Evolutionary conservation across 1,140 invertebrate species (phyloP).

Genomic region (Amyelois transitella): DNA sequence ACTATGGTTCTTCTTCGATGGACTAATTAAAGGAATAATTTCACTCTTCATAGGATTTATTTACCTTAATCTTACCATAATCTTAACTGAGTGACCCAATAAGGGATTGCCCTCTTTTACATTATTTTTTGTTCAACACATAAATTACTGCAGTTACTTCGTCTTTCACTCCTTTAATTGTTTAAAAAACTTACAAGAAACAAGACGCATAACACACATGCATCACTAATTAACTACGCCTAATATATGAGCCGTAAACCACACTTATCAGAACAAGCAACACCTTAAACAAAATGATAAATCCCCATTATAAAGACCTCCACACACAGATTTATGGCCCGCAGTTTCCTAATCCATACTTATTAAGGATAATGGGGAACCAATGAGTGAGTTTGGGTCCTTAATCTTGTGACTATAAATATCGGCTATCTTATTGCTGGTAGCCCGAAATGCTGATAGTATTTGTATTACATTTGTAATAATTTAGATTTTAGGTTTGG

Average conservation of each 20-base stretch:
- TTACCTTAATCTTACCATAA: no score
- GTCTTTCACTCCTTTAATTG: no score
- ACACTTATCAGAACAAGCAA: conserved; percentile 52
- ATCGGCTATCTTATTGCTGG: conserved; percentile 45
- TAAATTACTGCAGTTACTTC: no score
- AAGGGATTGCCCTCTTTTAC: no score
- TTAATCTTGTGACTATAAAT: conserved; percentile 64
- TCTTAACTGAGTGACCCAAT: no score
- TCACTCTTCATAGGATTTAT: no score
- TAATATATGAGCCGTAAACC: conserved; percentile 36
- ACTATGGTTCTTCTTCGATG: no score
- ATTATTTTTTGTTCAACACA: no score
- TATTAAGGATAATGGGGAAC: conserved; percentile 71
- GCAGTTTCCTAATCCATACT: conserved; percentile 66
- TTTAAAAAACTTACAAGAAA: no score
- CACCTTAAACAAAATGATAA: conserved; percentile 44
- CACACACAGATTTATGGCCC: conserved; percentile 56
- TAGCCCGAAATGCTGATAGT: conserved; percentile 61
- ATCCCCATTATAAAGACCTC: conserved; percentile 58
- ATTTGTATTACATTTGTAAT: conserved; percentile 52
- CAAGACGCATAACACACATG: neutral
- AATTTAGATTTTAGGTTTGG: conserved; percentile 39
- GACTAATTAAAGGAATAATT: no score
- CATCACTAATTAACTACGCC: neutral
- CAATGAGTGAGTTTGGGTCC: conserved; percentile 61